Evolutionary conservation across 2,888 invertebrate species (phyloP).

Genomic region (Melinopterus prodromus): DNA sequence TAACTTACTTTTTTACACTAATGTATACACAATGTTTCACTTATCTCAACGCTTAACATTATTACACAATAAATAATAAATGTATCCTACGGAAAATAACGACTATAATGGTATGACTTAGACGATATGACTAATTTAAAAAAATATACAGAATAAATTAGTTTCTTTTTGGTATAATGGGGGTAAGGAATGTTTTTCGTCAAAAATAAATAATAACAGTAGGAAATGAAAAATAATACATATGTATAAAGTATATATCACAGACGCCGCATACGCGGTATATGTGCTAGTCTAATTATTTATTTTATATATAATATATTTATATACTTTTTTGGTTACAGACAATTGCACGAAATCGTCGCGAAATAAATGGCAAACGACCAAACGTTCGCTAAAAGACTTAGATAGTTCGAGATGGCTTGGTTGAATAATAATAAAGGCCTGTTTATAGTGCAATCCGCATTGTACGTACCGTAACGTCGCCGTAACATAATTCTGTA

Average conservation of each 20-base stretch:
- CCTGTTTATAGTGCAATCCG: background rate
- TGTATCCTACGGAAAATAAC: constrained; percentile 10
- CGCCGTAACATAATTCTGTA: too few species aligned
- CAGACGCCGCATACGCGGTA: constrained; percentile 38
- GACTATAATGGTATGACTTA: background rate
- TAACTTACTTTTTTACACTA: constrained; percentile 34
- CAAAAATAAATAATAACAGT: constrained; percentile 11
- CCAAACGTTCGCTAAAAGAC: background rate
- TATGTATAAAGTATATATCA: constrained; percentile 33
- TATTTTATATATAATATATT: constrained; percentile 23
- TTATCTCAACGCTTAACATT: constrained; percentile 19
- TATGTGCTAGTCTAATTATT: constrained; percentile 37
- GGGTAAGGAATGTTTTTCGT: constrained; percentile 10
- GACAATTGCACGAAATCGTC: constrained; percentile 10
- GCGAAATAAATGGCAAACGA: background rate
- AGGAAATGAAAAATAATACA: background rate
- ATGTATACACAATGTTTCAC: constrained; percentile 25
- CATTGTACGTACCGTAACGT: too few species aligned
- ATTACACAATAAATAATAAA: constrained; percentile 11
- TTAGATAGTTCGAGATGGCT: background rate
- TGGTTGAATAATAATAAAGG: background rate
- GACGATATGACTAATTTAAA: background rate
- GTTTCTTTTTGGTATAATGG: background rate
- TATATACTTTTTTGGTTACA: constrained; percentile 1
- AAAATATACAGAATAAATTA: constrained; percentile 8